Conservation (phyloP, 2,888 invertebrate species). For the Anarsia innoxiella region DNA sequence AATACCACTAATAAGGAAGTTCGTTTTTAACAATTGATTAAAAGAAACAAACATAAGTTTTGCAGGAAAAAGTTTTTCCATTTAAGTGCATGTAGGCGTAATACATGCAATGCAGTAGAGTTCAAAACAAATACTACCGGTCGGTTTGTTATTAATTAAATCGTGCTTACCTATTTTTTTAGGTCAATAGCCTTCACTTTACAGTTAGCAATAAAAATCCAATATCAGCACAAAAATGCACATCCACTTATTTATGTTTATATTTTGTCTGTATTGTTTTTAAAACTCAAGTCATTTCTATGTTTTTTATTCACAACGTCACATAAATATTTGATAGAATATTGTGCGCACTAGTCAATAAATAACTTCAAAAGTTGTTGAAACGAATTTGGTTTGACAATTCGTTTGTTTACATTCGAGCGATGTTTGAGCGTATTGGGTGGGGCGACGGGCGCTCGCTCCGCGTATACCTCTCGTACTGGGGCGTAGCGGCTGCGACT, state of each 20-base stretch:
- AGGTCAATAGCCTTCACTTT: constrained; percentile 26
- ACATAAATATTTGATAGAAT: no score
- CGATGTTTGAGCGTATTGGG: constrained; percentile 23
- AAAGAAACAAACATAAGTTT: no score
- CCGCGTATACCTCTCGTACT: constrained; percentile 31
- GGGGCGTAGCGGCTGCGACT: constrained; percentile 28
- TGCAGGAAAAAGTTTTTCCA: no score
- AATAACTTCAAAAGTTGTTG: no score
- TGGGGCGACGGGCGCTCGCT: constrained; percentile 27
- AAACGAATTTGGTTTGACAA: no score
- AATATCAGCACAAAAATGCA: constrained; percentile 17
- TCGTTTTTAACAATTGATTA: no score
- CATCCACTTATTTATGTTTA: constrained; percentile 11
- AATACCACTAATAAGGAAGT: no score
- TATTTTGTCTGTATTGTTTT: not conserved
- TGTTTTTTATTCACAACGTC: no score
- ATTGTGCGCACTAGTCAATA: no score
- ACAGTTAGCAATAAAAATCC: constrained; percentile 29
- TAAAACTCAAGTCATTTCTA: constrained; percentile 12
- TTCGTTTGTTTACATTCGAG: constrained; percentile 40
- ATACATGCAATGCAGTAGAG: no score
- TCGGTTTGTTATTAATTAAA: not conserved
- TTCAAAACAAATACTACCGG: no score
- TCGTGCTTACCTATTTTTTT: constrained; percentile 31
- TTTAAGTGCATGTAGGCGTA: no score